Evolutionary conservation across 2,888 invertebrate genomes (phyloP).

Genomic region (Sphecodes monilicornis): DNA sequence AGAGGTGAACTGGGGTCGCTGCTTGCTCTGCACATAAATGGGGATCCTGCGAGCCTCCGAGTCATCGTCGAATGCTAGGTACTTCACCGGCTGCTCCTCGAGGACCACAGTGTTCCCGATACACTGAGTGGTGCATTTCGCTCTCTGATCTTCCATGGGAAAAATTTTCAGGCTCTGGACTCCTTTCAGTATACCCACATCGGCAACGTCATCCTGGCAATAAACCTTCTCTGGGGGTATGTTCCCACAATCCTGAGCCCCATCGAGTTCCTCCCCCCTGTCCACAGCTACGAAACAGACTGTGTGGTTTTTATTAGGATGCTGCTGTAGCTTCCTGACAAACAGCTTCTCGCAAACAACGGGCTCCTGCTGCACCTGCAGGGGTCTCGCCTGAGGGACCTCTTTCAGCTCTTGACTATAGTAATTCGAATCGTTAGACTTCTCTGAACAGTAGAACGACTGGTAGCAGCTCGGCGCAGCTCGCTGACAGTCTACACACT

Average conservation of each 20-base stretch:
- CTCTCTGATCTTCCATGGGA: slow-evolving; percentile 4
- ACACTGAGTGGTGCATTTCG: neutral
- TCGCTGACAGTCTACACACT: slow-evolving; percentile 10
- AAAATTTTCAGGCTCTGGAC: slow-evolving; percentile 45
- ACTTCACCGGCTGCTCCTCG: slow-evolving; percentile 41
- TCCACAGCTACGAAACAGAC: slow-evolving; percentile 36
- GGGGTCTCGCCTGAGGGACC: neutral
- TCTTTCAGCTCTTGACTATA: slow-evolving; percentile 28
- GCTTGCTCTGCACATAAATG: slow-evolving; percentile 26
- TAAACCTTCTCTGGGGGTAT: neutral
- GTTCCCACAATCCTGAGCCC: neutral
- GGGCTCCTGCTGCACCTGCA: slow-evolving; percentile 14
- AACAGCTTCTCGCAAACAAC: slow-evolving; percentile 29
- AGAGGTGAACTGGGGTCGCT: slow-evolving; percentile 11
- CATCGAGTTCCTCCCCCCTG: neutral
- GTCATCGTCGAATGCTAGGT: slow-evolving; percentile 37
- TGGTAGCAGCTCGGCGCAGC: neutral
- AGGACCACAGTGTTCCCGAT: slow-evolving; percentile 11
- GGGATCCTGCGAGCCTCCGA: slow-evolving; percentile 30
- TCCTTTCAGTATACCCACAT: slow-evolving; percentile 32
- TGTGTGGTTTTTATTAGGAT: neutral
- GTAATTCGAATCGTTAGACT: neutral
- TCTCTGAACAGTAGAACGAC: slow-evolving; percentile 15
- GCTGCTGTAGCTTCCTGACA: neutral
- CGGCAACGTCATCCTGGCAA: slow-evolving; percentile 1